Base-by-base conservation (phyloP, 53 echinoderm and acorn worm species). In the Arbacia lixula region DNA sequence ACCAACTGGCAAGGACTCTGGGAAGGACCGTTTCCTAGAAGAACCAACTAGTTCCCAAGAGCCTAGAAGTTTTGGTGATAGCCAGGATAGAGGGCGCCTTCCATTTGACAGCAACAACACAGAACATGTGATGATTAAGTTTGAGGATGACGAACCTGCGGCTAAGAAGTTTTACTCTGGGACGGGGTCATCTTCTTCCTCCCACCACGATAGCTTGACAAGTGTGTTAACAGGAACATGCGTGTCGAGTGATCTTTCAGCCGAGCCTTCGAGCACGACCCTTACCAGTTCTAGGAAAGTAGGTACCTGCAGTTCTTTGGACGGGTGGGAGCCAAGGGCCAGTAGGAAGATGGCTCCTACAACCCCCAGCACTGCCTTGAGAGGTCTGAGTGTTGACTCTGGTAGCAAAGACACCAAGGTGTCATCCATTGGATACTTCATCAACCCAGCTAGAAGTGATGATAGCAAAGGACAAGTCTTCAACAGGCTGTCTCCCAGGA, bases 141-240 rank as follows among this genome's bases (percentile, higher is more conserved):
- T 40, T 3, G 71, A 26, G 28, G 49, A 12, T 42, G 69, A 53
- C 19, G 52, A 53, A 75, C 75, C 75, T 17, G 75, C 54, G 6
- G 53, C 55, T 26, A 75, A 75, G 75, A 75, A 34, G 2, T 75
- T 75, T 53, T 75, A 75, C 26, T 34, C 75, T 6, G 53, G 35
- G 31, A 34, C 31, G 10, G 38, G 75, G 24, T 32, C 11, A 22
- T 53, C 41, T 29, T 11, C n/a, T n/a, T n/a, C n/a, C n/a, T n/a
- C n/a, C n/a, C n/a, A 12, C 50, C 12, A 17, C 19, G 19, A 17
- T 50, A 17, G 50, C 19, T 66, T 37, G 20, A 66, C 66, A 66
- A 66, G 66, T 21, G n/a, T n/a, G n/a, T n/a, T n/a, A n/a, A n/a
- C n/a, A n/a, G n/a, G n/a, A n/a, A n/a, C n/a, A n/a, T 3, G 36